A percentile compares a stretch with the other conserved stretches of the same genome.
These are phyloP conservation scores for Bubo blakistoni DNA, from an alignment of 2,113 vertebrate genomes.

Conservation along the genomic window DNA sequence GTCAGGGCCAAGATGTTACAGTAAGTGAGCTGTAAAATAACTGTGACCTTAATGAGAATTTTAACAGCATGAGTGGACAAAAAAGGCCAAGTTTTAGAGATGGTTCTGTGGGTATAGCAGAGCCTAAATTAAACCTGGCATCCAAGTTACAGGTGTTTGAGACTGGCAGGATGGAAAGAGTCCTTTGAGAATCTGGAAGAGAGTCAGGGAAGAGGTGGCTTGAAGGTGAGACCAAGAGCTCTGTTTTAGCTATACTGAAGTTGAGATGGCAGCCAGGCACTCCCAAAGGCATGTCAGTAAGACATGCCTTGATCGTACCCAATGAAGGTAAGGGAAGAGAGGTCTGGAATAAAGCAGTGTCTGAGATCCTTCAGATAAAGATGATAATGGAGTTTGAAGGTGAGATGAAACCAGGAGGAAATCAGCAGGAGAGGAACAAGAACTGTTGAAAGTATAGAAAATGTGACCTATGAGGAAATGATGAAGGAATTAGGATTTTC, in stretches of 20 bases:
- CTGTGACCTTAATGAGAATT: slow-evolving; percentile 7
- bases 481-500: not conserved
- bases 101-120: not conserved
- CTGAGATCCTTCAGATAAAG: not conserved
- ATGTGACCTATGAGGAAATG: not conserved
- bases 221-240: not conserved
- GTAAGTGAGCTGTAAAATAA: not conserved
- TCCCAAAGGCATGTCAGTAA: not conserved
- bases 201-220: not conserved
- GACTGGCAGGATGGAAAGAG: not conserved
- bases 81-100: not conserved
- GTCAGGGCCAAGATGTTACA: not conserved
- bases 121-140: not conserved
- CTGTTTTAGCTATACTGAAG: not conserved
- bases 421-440: not conserved
- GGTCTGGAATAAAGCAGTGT: not conserved
- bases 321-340: not conserved
- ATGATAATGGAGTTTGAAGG: not conserved
- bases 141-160: not conserved
- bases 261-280: not conserved
- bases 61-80: not conserved
- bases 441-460: not conserved
- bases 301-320: not conserved
- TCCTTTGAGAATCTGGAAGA: not conserved
- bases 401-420: not conserved